phyloP scores from a whole-genome alignment of 2,113 vertebrate genomes.

The Hippocampus comes region DNA sequence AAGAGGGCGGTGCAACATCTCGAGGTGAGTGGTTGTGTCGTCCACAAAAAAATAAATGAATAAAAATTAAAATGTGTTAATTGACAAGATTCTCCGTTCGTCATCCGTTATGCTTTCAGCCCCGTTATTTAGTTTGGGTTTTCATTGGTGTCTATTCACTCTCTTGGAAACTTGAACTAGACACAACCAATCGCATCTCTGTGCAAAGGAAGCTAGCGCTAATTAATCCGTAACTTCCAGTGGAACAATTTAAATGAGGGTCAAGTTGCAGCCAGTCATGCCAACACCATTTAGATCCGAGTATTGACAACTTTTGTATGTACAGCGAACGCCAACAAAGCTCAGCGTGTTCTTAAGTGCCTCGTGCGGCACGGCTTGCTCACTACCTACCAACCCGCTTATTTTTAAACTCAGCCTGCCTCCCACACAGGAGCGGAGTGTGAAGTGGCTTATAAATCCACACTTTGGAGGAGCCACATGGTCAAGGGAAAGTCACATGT shows the following conservation, averaged over 20 bases:
- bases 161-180: not conserved
- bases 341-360: constrained; percentile 50
- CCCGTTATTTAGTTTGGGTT: no score
- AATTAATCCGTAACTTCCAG: not conserved
- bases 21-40: no score
- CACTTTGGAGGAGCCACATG: constrained; percentile 60
- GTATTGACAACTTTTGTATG: constrained; percentile 29
- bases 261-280: not conserved
- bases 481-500: constrained; percentile 64
- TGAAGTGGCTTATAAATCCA: constrained; percentile 68
- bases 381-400: constrained; percentile 69
- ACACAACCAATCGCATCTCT: not conserved
- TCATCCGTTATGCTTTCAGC: no score
- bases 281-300: constrained; percentile 10
- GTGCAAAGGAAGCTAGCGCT: not conserved
- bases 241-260: constrained; percentile 13
- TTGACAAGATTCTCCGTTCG: no score
- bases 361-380: constrained; percentile 51
- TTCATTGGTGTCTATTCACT: no score
- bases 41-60: no score
- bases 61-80: no score
- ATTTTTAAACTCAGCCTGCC: constrained; percentile 69
- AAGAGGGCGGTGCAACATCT: no score
- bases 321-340: constrained; percentile 38
- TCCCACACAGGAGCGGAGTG: constrained; percentile 69